phyloP scores from a whole-genome alignment of 2,113 vertebrate species.

The Tragelaphus scriptus region DNA sequence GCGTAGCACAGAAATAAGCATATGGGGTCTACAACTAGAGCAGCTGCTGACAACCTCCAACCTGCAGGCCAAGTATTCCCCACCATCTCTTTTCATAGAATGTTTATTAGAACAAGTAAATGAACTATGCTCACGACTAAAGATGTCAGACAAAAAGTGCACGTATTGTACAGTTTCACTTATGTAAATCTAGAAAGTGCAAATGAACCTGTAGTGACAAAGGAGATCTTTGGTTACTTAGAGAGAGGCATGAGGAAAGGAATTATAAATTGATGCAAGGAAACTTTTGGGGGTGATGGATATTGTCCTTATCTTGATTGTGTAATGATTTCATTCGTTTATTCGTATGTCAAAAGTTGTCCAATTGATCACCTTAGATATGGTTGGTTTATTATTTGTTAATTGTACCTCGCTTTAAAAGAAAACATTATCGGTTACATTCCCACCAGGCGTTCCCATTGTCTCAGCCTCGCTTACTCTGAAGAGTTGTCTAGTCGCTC shows the following conservation, averaged over 20 bases:
- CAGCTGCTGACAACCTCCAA: neutral
- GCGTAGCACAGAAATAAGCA: neutral
- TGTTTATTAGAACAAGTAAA: neutral
- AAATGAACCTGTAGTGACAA: neutral
- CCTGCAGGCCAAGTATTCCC: too few species aligned
- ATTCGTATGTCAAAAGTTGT: neutral
- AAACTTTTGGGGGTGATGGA: neutral
- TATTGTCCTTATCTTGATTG: neutral
- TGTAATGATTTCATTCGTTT: neutral
- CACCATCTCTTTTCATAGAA: neutral
- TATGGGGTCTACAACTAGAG: neutral
- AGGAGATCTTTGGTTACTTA: neutral
- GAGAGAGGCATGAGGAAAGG: neutral
- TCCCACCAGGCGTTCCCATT: rapidly evolving
- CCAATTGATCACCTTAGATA: neutral
- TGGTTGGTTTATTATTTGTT: neutral
- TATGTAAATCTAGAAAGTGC: neutral
- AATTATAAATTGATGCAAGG: neutral
- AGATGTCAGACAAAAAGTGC: neutral
- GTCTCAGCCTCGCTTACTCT: neutral
- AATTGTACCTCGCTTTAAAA: neutral
- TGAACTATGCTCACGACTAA: neutral
- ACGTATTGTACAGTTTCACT: neutral
- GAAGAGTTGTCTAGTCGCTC: neutral
- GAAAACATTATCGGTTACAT: neutral